These are phyloP conservation scores for Sclerodermus sp. DNA, from an alignment of 2,888 invertebrate species.

Conservation along the genomic window DNA sequence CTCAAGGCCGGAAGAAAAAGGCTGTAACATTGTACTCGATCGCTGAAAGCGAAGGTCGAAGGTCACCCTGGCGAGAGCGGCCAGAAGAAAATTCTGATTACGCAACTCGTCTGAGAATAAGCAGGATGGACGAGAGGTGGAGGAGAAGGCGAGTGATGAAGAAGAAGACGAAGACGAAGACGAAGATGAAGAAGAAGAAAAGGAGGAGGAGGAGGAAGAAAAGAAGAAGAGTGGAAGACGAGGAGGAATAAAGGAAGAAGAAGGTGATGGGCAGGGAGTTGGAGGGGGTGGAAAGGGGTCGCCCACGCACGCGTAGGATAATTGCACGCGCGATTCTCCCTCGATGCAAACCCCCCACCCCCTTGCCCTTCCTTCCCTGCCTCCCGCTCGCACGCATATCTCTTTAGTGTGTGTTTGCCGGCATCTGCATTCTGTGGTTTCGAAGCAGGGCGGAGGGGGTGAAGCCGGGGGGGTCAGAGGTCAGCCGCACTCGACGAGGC, in stretches of 20 bases:
- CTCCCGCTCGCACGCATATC: constrained; percentile 28
- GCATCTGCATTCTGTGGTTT: constrained; percentile 38
- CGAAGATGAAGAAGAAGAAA: constrained; percentile 17
- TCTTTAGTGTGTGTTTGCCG: constrained; percentile 29
- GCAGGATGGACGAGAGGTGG: constrained; percentile 21
- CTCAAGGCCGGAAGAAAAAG: no score
- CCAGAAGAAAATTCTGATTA: constrained; percentile 30
- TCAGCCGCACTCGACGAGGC: constrained; percentile 53
- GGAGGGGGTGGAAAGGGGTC: constrained; percentile 46
- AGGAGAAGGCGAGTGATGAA: constrained; percentile 5
- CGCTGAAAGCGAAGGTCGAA: no score
- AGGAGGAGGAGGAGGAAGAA: not conserved
- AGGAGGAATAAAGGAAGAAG: constrained; percentile 26
- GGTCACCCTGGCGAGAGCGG: constrained; percentile 3
- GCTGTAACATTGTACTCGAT: no score
- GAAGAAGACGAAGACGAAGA: not conserved
- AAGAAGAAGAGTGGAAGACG: constrained; percentile 8
- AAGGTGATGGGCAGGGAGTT: constrained; percentile 30
- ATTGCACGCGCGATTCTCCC: constrained; percentile 53
- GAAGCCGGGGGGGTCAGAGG: constrained; percentile 46
- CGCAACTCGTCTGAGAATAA: constrained; percentile 20
- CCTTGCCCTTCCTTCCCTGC: constrained; percentile 16
- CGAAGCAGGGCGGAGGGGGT: constrained; percentile 2
- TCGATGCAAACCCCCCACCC: constrained; percentile 24
- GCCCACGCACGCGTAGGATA: constrained; percentile 57